Percentiles rank a stretch among this genome's conserved stretches.
These are phyloP conservation scores for Ormyrus nitidulus DNA, from an alignment of 2,888 invertebrate genomes.

Conservation along the genomic window DNA sequence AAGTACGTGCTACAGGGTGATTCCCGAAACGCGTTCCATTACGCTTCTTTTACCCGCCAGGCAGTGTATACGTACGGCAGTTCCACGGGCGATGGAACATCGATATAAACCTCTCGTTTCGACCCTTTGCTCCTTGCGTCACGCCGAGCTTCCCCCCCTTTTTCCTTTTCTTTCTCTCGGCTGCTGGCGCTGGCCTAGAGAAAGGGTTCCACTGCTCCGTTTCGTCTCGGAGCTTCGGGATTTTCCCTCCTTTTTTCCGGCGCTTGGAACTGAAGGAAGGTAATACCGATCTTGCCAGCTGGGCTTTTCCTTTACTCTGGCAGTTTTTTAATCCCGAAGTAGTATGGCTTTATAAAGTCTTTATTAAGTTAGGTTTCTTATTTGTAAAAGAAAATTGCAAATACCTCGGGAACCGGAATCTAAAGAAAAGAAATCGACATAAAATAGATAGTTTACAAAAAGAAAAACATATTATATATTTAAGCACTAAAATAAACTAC, in stretches of 20 bases:
- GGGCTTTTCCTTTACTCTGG: no score
- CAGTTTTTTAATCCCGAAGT: no score
- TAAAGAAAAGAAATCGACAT: no score
- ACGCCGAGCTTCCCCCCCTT: not conserved
- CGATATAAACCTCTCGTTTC: conserved; percentile 53
- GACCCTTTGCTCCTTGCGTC: not conserved
- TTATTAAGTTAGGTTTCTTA: no score
- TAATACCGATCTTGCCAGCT: no score
- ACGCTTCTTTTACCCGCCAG: conserved; percentile 40
- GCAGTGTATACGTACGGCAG: conserved; percentile 26
- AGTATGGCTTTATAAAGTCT: no score
- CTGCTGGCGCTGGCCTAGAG: conserved; percentile 6
- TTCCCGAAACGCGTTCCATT: conserved; percentile 61
- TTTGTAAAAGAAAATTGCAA: no score
- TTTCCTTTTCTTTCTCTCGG: not conserved
- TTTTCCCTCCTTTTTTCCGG: conserved; percentile 2
- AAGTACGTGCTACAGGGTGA: conserved; percentile 59
- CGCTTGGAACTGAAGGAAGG: no score
- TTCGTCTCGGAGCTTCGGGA: not conserved
- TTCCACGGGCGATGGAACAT: conserved; percentile 56
- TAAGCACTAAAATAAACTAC: no score
- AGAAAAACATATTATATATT: no score
- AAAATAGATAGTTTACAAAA: no score
- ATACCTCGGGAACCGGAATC: no score
- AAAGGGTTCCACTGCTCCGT: conserved; percentile 6